phyloP scores from a whole-genome alignment of 2,797 vertebrate species.

The Tiaroga cobitis region DNA sequence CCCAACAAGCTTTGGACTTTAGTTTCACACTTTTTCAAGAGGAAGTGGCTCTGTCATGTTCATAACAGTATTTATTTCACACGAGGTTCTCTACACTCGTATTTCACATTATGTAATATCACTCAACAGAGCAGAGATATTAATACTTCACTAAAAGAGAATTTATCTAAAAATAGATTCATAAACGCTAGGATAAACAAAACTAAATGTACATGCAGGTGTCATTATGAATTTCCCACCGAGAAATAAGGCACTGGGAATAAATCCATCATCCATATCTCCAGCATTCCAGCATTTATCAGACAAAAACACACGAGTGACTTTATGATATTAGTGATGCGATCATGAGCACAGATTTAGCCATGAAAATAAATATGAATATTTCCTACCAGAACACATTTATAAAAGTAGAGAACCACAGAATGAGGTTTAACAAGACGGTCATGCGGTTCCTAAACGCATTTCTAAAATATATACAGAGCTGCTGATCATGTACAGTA shows the following conservation, averaged over 20 bases:
- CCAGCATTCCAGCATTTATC: background rate
- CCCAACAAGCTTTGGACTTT: background rate
- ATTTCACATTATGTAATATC: background rate
- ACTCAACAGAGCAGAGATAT: background rate
- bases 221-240: background rate
- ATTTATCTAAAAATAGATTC: background rate
- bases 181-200: background rate
- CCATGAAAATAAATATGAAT: background rate
- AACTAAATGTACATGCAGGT: background rate
- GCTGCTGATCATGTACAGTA: background rate
- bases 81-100: background rate
- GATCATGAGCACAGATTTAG: background rate
- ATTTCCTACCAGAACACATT: background rate
- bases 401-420: background rate
- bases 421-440: background rate
- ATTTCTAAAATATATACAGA: background rate
- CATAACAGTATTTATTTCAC: background rate
- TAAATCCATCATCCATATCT: too few relatives aligned
- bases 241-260: background rate
- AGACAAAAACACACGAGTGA: background rate
- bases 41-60: background rate
- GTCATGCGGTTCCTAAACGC: background rate
- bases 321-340: background rate
- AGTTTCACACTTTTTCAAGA: background rate
- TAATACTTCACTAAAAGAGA: constrained; percentile 5